Evolutionary conservation across 2,113 vertebrate genomes (phyloP).

Genomic region (Lates calcarifer): DNA sequence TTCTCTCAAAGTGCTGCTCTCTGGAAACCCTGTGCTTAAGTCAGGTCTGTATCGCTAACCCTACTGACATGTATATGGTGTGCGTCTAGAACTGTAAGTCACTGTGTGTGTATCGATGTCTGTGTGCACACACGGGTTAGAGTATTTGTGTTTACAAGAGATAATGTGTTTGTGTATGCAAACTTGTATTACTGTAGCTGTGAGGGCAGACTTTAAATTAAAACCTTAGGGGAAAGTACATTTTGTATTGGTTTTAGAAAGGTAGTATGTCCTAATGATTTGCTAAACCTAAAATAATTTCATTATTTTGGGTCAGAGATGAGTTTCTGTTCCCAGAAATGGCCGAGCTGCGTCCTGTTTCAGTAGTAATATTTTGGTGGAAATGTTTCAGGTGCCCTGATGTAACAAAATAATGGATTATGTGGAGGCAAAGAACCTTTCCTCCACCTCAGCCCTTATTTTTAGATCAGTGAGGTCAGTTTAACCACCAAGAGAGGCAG

Average conservation of each 20-base stretch:
- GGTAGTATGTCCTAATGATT: background rate
- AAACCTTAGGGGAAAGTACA: background rate
- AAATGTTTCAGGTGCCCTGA: background rate
- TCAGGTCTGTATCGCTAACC: slow-evolving; percentile 87
- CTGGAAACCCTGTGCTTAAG: slow-evolving; percentile 85
- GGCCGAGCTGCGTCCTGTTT: background rate
- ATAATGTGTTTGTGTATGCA: slow-evolving; percentile 46
- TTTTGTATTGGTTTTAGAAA: background rate
- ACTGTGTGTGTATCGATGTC: slow-evolving; percentile 57
- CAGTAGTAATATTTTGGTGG: background rate
- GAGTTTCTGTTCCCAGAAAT: background rate
- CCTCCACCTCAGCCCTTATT: background rate
- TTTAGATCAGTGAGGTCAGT: background rate
- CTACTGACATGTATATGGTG: slow-evolving; percentile 66
- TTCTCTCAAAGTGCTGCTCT: slow-evolving; percentile 86
- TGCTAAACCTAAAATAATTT: background rate
- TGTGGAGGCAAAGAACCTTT: background rate
- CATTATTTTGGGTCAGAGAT: background rate
- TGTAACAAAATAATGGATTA: background rate
- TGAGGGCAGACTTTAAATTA: slow-evolving; percentile 45
- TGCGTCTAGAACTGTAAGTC: slow-evolving; percentile 64
- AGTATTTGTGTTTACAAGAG: slow-evolving; percentile 61
- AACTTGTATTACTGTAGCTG: slow-evolving; percentile 72
- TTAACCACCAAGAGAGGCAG: background rate
- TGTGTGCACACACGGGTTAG: slow-evolving; percentile 52